Conservation (phyloP, 2,113 vertebrate species). For the Caretta caretta region DNA sequence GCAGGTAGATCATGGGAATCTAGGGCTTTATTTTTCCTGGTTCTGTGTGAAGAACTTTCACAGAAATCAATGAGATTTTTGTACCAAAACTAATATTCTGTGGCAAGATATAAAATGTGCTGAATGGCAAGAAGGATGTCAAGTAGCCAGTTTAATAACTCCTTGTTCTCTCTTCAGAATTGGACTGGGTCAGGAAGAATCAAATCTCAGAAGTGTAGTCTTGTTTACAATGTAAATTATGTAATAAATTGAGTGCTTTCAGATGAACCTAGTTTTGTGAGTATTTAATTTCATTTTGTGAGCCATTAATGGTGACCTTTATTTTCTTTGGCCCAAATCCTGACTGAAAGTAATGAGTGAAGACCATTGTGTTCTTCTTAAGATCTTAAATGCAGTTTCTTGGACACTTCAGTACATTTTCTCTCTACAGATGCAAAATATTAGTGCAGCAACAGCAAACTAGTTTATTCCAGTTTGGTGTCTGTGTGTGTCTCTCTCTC, state of each 20-base stretch:
- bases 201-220: background rate
- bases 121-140: background rate
- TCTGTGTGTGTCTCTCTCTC: background rate
- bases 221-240: conserved; percentile 3
- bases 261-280: conserved; percentile 35
- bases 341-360: conserved; percentile 3
- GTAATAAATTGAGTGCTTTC: background rate
- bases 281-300: background rate
- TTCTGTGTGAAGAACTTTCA: background rate
- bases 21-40: background rate
- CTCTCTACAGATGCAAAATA: background rate
- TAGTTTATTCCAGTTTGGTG: background rate
- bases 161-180: background rate
- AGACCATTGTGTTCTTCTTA: background rate
- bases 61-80: background rate
- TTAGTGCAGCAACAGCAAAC: background rate
- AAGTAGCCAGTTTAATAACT: background rate
- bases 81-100: background rate
- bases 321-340: conserved; percentile 34
- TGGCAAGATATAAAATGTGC: background rate
- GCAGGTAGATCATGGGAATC: background rate
- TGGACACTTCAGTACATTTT: background rate
- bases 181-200: background rate
- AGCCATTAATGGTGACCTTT: background rate
- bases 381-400: background rate